phyloP scores from a whole-genome alignment of 2,113 vertebrate genomes.

The Myocastor coypus region DNA sequence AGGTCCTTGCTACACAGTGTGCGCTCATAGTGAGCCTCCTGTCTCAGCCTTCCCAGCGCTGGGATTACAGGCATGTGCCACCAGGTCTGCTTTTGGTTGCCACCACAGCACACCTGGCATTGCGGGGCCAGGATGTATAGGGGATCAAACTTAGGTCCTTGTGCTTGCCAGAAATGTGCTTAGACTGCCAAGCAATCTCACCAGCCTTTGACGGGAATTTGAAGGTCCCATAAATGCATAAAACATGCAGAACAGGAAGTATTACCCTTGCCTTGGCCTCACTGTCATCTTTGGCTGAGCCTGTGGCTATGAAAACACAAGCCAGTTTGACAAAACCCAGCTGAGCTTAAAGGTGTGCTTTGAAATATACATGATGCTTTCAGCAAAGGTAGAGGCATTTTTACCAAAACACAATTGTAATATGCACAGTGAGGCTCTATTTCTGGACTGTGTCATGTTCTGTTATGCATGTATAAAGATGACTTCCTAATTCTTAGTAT shows the following conservation, averaged over 20 bases:
- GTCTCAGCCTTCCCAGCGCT: too few species aligned
- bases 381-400: background rate
- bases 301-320: background rate
- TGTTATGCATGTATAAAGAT: background rate
- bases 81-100: too few species aligned
- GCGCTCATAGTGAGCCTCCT: too few species aligned
- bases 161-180: too few species aligned
- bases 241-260: background rate
- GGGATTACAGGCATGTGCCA: too few species aligned
- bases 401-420: background rate
- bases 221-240: background rate
- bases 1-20: too few species aligned
- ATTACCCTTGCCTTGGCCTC: background rate
- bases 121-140: too few species aligned
- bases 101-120: too few species aligned
- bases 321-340: background rate
- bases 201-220: background rate
- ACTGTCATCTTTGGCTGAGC: background rate
- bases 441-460: background rate
- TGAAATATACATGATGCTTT: background rate
- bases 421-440: background rate
- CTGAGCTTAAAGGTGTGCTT: background rate
- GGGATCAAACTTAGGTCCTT: too few species aligned
- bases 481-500: background rate
- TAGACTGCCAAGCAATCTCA: too few species aligned